Conservation (phyloP, 2,797 vertebrate species). For the Liparis tanakae region DNA sequence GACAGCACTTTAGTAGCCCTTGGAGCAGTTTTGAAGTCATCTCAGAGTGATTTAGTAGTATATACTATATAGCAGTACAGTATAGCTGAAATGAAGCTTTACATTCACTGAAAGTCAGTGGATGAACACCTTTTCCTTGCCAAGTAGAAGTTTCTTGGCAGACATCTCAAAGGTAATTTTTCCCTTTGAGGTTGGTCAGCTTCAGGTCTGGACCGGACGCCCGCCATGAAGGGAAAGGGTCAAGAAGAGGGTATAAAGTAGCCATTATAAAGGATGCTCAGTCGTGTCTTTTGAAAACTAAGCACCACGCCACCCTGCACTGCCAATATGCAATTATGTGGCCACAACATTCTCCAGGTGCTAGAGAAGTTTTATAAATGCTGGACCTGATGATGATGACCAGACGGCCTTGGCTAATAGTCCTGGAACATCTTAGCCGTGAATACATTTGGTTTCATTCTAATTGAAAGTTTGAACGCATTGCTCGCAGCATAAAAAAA, state of each 20-base stretch:
- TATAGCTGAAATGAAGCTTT: slow-evolving; percentile 56
- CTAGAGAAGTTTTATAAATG: slow-evolving; percentile 25
- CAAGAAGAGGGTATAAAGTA: slow-evolving; percentile 51
- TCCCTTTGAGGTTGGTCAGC: slow-evolving; percentile 61
- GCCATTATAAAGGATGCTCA: slow-evolving; percentile 56
- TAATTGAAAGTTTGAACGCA: slow-evolving; percentile 29
- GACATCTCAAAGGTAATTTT: slow-evolving; percentile 46
- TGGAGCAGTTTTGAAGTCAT: slow-evolving; percentile 52
- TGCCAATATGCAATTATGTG: slow-evolving; percentile 44
- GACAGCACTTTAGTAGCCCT: slow-evolving; percentile 35
- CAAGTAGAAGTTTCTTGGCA: slow-evolving; percentile 67
- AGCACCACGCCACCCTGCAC: slow-evolving; percentile 29
- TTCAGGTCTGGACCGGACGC: slow-evolving; percentile 59
- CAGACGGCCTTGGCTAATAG: slow-evolving; percentile 32
- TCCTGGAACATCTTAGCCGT: slow-evolving; percentile 39
- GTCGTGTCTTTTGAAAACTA: slow-evolving; percentile 56
- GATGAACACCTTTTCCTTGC: slow-evolving; percentile 56
- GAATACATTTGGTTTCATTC: slow-evolving; percentile 54
- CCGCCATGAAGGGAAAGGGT: slow-evolving; percentile 48
- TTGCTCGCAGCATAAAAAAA: slow-evolving; percentile 31
- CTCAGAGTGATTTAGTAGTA: slow-evolving; percentile 61
- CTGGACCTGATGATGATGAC: slow-evolving; percentile 39
- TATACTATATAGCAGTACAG: slow-evolving; percentile 22
- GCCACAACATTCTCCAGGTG: slow-evolving; percentile 50
- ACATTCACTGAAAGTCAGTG: slow-evolving; percentile 46